These are phyloP conservation scores for Xanthia icteritia DNA, from an alignment of 2,888 invertebrate genomes.

Conservation along the genomic window DNA sequence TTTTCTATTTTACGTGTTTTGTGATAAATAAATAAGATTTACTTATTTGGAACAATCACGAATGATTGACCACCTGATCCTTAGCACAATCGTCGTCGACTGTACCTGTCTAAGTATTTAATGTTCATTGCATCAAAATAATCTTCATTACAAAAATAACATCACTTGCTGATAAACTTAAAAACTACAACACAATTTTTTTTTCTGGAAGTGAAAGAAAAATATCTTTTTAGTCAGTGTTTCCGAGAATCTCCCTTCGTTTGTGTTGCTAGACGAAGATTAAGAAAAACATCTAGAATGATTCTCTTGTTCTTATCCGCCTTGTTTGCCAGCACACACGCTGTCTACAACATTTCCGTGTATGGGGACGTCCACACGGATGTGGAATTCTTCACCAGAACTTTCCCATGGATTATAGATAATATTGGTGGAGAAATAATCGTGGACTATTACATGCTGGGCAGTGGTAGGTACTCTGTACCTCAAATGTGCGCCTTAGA, in stretches of 20 bases:
- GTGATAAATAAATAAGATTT: background rate
- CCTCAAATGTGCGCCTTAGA: constrained; percentile 78
- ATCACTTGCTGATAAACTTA: background rate
- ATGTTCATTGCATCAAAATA: background rate
- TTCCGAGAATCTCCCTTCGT: background rate
- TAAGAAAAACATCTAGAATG: background rate
- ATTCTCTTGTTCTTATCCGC: background rate
- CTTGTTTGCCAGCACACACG: constrained; percentile 1
- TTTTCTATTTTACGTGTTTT: background rate
- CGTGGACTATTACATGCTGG: constrained; percentile 73
- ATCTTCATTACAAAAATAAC: background rate
- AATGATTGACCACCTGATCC: background rate
- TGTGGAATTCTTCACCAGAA: constrained; percentile 71
- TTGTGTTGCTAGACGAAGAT: background rate
- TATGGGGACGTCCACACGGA: constrained; percentile 71
- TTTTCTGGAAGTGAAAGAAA: background rate
- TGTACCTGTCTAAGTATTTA: constrained; percentile 30
- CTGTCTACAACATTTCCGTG: constrained; percentile 21
- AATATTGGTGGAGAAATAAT: constrained; percentile 77
- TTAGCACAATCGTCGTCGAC: background rate
- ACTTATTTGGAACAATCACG: background rate
- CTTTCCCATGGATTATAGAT: constrained; percentile 77
- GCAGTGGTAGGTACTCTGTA: constrained; percentile 76
- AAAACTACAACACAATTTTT: background rate
- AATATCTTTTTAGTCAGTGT: background rate